These are phyloP conservation scores for Labrus mixtus DNA, from an alignment of 2,113 vertebrate species.

Conservation along the genomic window DNA sequence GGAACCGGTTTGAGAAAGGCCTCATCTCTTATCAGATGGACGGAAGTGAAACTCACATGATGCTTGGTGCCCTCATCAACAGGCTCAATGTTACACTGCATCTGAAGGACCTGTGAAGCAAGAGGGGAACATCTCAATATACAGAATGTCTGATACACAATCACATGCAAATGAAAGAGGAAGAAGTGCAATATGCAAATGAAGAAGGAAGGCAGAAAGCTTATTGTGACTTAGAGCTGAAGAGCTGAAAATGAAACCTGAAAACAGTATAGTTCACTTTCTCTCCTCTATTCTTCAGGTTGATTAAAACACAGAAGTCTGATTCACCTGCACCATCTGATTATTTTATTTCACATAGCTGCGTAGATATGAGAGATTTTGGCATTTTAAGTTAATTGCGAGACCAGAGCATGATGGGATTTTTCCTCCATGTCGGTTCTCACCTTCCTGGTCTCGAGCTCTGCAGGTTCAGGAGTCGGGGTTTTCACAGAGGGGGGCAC, in stretches of 20 bases:
- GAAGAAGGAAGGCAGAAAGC: neutral
- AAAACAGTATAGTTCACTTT: too few species aligned
- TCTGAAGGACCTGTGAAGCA: conserved; percentile 90
- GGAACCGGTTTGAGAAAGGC: too few species aligned
- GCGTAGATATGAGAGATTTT: neutral
- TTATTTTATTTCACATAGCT: too few species aligned
- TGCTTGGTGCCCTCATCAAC: conserved; percentile 96
- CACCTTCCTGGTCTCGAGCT: conserved; percentile 97
- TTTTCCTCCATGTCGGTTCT: conserved; percentile 18
- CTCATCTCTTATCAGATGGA: neutral
- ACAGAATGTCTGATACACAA: neutral
- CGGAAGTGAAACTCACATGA: conserved; percentile 85
- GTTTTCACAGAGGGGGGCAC: conserved; percentile 96
- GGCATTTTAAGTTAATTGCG: neutral
- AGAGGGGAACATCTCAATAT: neutral
- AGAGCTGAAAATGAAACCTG: too few species aligned
- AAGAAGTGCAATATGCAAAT: neutral
- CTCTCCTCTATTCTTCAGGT: too few species aligned
- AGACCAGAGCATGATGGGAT: neutral
- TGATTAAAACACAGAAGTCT: too few species aligned
- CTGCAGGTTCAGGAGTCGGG: conserved; percentile 95
- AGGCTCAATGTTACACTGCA: conserved; percentile 98
- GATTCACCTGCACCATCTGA: too few species aligned
- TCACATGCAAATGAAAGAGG: too few species aligned
- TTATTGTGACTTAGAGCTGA: too few species aligned